Conservation (phyloP, 1,140 invertebrate genomes). For the Adoxophyes honmai region DNA sequence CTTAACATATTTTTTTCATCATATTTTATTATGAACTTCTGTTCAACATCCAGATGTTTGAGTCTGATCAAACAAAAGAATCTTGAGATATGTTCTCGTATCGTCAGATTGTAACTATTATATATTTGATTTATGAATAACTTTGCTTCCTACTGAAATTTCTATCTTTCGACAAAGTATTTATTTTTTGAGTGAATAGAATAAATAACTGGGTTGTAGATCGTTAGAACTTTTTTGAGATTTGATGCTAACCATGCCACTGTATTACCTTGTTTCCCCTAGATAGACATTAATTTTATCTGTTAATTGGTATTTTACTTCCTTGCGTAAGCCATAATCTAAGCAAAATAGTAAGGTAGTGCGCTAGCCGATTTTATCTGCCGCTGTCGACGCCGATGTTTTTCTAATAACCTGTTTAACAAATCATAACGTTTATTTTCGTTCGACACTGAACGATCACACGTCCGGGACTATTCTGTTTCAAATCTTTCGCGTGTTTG, state of each 20-base stretch:
- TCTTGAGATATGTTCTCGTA: constrained; percentile 66
- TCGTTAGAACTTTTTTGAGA: too few relatives aligned
- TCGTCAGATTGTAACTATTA: constrained; percentile 70
- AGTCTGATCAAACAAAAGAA: constrained; percentile 75
- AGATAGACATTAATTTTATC: too few relatives aligned
- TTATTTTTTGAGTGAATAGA: too few relatives aligned
- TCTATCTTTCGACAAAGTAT: constrained; percentile 23
- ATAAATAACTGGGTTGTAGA: too few relatives aligned
- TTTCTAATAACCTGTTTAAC: constrained; percentile 70
- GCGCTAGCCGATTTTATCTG: too few relatives aligned
- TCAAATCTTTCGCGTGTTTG: constrained; percentile 63
- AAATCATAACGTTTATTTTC: constrained; percentile 73
- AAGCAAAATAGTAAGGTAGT: too few relatives aligned
- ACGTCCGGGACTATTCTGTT: constrained; percentile 69
- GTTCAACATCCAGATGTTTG: constrained; percentile 74
- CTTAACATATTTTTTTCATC: constrained; percentile 75
- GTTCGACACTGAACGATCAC: constrained; percentile 65
- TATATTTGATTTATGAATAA: constrained; percentile 64
- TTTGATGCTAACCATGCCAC: too few relatives aligned
- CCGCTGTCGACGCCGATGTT: constrained; percentile 51
- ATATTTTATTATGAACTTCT: constrained; percentile 77
- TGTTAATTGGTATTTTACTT: too few relatives aligned
- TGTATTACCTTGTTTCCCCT: too few relatives aligned
- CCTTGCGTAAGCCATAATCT: too few relatives aligned
- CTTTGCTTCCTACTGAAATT: constrained; percentile 65